Evolutionary conservation across 2,113 vertebrate species (phyloP).

Genomic region (Catagonus wagneri): DNA sequence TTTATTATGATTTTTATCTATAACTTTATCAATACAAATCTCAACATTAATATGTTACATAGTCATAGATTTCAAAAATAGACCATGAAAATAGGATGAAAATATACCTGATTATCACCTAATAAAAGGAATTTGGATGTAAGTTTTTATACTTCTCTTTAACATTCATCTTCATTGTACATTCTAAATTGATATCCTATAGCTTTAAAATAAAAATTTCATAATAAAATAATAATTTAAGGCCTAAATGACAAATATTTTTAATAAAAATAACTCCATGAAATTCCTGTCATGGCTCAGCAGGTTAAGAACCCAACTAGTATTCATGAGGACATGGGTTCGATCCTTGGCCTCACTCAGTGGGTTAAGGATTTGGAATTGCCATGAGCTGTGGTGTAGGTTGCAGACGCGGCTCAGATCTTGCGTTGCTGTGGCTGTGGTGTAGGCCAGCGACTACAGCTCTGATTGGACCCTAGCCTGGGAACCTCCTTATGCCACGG

Average conservation of each 20-base stretch:
- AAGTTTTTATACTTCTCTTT: slow-evolving; percentile 20
- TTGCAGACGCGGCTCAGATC: too few relatives aligned
- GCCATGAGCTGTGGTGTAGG: too few relatives aligned
- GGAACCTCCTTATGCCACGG: too few relatives aligned
- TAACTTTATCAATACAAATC: neutral
- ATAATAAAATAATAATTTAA: neutral
- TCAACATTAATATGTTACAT: neutral
- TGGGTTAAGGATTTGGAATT: too few relatives aligned
- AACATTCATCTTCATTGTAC: neutral
- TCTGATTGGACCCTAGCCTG: too few relatives aligned
- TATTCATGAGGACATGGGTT: too few relatives aligned
- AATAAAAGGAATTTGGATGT: neutral
- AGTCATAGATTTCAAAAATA: slow-evolving; percentile 5
- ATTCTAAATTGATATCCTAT: slow-evolving; percentile 31
- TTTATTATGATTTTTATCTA: neutral
- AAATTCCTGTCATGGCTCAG: too few relatives aligned
- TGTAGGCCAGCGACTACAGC: too few relatives aligned
- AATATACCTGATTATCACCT: neutral
- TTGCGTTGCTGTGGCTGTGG: too few relatives aligned
- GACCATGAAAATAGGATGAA: neutral
- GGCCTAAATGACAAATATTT: slow-evolving; percentile 35
- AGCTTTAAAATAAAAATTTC: slow-evolving; percentile 53
- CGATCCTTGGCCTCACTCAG: too few relatives aligned
- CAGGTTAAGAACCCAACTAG: too few relatives aligned
- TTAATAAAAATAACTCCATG: slow-evolving; percentile 34